These are phyloP conservation scores for Notospermus geniculatus DNA, from an alignment of 1,140 invertebrate genomes.

Conservation along the genomic window DNA sequence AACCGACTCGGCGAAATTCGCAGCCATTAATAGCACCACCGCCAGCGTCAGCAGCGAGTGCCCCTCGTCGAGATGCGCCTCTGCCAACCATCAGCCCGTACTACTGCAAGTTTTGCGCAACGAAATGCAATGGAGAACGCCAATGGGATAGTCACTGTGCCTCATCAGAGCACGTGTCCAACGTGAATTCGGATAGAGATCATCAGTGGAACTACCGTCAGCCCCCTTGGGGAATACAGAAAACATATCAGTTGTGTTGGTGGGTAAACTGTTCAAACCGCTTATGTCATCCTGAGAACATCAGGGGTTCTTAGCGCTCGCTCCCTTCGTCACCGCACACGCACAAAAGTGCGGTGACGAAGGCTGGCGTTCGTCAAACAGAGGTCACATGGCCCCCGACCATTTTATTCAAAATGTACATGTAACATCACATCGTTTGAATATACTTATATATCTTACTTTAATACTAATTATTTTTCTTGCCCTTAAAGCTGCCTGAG, in stretches of 20 bases:
- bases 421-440: no score
- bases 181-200: slow-evolving; percentile 50
- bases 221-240: slow-evolving; percentile 43
- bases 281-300: neutral
- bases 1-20: neutral
- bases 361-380: neutral
- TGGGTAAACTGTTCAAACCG: neutral
- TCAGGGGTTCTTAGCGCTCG: neutral
- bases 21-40: neutral
- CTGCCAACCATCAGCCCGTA: slow-evolving; percentile 17
- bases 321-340: no score
- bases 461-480: no score
- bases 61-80: neutral
- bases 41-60: neutral
- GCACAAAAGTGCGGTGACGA: no score
- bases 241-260: slow-evolving; percentile 37
- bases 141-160: slow-evolving; percentile 51
- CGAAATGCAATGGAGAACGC: slow-evolving; percentile 43
- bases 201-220: slow-evolving; percentile 52
- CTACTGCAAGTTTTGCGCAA: slow-evolving; percentile 47
- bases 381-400: no score
- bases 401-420: no score
- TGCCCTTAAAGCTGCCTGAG: neutral
- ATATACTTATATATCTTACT: no score
- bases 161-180: slow-evolving; percentile 44